Base-by-base conservation (phyloP, 2,797 vertebrate species). In the Agapornis canus region DNA sequence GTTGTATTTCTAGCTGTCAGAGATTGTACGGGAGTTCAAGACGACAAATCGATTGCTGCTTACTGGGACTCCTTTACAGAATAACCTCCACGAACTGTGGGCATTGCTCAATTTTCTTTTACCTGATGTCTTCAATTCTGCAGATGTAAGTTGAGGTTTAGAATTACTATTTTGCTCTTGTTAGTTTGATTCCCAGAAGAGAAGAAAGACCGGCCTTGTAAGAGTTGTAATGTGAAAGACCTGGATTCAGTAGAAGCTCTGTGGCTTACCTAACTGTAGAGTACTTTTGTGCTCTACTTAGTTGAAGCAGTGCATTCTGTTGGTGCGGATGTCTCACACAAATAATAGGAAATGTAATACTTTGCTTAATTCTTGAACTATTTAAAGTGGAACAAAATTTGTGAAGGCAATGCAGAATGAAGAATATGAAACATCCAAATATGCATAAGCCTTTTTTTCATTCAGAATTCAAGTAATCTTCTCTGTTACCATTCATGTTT, bases 11-110 rank as follows among this genome's bases (percentile, higher is more conserved):
- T 88, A 99, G 98, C 96, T 99, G 71, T 99, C 98, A 57, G 98
- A 99, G 97, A 99, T 99, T 60, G 98, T 99, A 18, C 98, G 98
- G 26, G 98, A 99, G 91, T 99, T 99, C 96, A 99, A 99, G 96
- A 99, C 98, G 10, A 99, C 98, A 78, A 99, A 99, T 95, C 98
- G 98, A 64, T 97, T 99, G 86, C 97, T 99, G 85, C 96, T 99
- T 87, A 99, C 98, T 19, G 98, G 98, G 94, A 99, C 98, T 25
- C 98, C 98, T 60, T 96, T 99, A 61, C 98, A 99, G 97, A 99
- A 99, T 95, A 99, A 99, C 89, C 98, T 99, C 20, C 98, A 99
- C 2, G 98, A 99, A 95, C 97, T 99, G 70, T 99, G 98, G 98
- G 98, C 98, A 25, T 98, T 99, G 76, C 98, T 99, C 76, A 99